Base-by-base conservation (phyloP, 2,888 invertebrate genomes). In the Stenodera caucasica region DNA sequence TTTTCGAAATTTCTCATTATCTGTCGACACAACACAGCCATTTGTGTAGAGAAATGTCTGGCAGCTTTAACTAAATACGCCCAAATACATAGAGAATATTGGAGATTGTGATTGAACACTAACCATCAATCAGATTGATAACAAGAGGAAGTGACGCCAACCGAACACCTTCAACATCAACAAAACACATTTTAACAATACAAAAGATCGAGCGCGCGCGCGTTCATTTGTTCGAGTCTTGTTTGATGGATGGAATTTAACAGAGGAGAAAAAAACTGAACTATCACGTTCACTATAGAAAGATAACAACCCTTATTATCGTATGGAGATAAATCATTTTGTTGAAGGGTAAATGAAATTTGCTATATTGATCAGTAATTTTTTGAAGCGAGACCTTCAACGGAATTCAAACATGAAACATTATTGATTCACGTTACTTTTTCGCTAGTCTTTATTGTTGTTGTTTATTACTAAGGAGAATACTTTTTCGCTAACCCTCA, bases 61-160 rank as follows among this genome's bases (percentile, higher is more conserved):
- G n/a, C n/a, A 26, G 26, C 26, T 26, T 26, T 5, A 26, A 26
- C 26, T 26, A 18, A 21, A 45, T 45, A 45, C 45, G 45, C 45
- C 45, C 45, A 45, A 21, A n/a, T 45, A 45, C 45, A 45, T 45
- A 45, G 8, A 45, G 14, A 45, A 32, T 51, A 29, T 29, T 29
- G n/a, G n/a, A 40, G 58, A 58, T 49, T 49, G 60, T 53, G 60
- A 63, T 60, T 56, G 59, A 60, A 60, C 35, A 53, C 52, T 57
- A 50, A 45, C 53, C 72, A 73, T 73, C 73, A 73, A 72, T 72
- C 73, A 72, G 70, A 72, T 69, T 73, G 73, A 73, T 73, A 73
- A 73, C 71, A 70, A 71, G 70, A 67, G 71, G 73, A 73, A 71
- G 71, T 72, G 72, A 72, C 72, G 72, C 74, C 57, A 66, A 67